Conservation (phyloP, 92 coral and sea anemone genomes). For the Zoanthus sansibaricus region DNA sequence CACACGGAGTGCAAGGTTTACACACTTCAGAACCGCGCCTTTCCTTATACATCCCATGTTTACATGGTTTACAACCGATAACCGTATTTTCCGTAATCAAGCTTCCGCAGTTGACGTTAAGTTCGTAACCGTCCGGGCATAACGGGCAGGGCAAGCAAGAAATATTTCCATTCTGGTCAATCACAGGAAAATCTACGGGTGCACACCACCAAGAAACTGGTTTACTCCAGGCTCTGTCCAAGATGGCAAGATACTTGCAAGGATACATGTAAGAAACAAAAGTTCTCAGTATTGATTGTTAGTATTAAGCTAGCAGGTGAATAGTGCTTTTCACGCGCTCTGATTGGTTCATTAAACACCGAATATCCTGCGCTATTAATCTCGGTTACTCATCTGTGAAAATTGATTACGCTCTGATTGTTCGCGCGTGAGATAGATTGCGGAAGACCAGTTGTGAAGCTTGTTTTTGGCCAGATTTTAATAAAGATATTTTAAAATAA, state of each 20-base stretch:
- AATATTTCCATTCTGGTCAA: not conserved
- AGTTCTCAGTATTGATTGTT: not conserved
- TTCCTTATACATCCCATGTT: conserved; percentile 6
- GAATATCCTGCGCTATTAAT: too few species aligned
- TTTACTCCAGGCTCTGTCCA: not conserved
- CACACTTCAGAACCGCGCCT: not conserved
- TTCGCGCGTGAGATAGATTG: too few species aligned
- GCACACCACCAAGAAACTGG: not conserved
- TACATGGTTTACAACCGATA: not conserved
- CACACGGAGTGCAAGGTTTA: conserved; percentile 11
- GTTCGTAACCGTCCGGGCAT: not conserved
- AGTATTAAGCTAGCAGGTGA: too few species aligned
- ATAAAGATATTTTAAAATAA: too few species aligned
- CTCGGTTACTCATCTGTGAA: too few species aligned
- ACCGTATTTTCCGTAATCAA: not conserved
- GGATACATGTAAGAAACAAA: not conserved
- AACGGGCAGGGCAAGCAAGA: not conserved
- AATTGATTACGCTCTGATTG: too few species aligned
- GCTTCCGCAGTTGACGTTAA: not conserved
- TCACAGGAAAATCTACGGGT: not conserved
- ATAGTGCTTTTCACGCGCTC: too few species aligned
- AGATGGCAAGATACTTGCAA: not conserved
- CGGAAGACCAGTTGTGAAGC: too few species aligned
- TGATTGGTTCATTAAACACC: too few species aligned
- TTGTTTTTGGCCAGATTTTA: too few species aligned